Evolutionary conservation across 2,797 vertebrate genomes (phyloP), one percentile per base, ranked within the genome.

Genomic region (Pampus argenteus): DNA sequence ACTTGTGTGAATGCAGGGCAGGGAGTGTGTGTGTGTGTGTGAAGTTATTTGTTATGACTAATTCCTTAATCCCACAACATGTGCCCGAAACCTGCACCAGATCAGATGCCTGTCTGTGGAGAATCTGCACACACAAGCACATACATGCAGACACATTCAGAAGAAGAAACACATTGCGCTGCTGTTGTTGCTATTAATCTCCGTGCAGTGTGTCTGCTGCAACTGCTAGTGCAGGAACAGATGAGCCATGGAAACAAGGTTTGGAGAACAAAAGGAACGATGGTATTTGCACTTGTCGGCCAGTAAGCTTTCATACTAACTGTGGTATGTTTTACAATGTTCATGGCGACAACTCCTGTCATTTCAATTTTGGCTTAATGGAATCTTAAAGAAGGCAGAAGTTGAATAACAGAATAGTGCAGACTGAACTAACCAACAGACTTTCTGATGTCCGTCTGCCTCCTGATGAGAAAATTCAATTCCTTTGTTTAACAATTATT

Each of bases 11-110:
- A 54, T 61, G 59, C 49, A 72, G 45, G 67, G 40, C 42, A 49
- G 50, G 51, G 50, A 49, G 50, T 48, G 50, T 56, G n/a, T 61
- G 42, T 58, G 66, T 34, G 75, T 72, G 54, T 55, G 66, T 76
- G 56, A 65, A 76, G 81, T 79, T 71, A 85, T 89, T 83, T 87
- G 78, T 78, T 82, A 75, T 54, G 59, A 54, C 62, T 72, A 85
- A 83, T 82, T 87, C 29, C 48, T 75, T 86, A 85, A 89, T 86
- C 66, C 65, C 42, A 56, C 61, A 78, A 78, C 78, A 85, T 88
- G 66, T 81, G 86, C 50, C 50, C 52, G 40, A 85, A 85, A 84
- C 74, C 74, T 82, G 70, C 72, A 86, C 73, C 68, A 77, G 73
- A 87, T 85, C 68, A 77, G 73, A 87, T 85, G 77, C 71, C 60